phyloP scores from a whole-genome alignment of 92 coral and sea anemone species.

The Epizoanthus ramosus region DNA sequence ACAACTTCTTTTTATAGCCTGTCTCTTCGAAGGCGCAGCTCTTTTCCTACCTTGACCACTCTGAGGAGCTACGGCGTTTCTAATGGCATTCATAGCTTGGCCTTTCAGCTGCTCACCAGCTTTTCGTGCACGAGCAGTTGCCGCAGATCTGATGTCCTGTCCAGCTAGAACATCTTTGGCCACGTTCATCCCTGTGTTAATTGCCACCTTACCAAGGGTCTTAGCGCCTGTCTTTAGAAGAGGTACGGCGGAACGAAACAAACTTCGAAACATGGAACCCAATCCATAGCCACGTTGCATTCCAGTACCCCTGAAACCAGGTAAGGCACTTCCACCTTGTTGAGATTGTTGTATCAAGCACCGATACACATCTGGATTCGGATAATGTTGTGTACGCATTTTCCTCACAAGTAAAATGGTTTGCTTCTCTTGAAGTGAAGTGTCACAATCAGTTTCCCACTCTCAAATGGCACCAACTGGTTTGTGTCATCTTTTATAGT shows the following conservation, averaged over 20 bases:
- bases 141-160: neutral
- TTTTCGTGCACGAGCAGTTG: neutral
- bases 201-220: constrained; percentile 43
- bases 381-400: constrained; percentile 16
- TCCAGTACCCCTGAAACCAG: too few relatives aligned
- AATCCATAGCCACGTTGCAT: constrained; percentile 58
- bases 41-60: too few relatives aligned
- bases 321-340: too few relatives aligned
- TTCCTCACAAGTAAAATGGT: constrained; percentile 20
- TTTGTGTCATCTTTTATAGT: constrained; percentile 73
- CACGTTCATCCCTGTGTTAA: constrained; percentile 42
- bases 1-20: too few relatives aligned
- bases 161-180: constrained; percentile 48
- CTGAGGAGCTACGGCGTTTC: too few relatives aligned
- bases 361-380: too few relatives aligned
- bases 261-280: constrained; percentile 45
- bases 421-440: constrained; percentile 50
- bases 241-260: constrained; percentile 52
- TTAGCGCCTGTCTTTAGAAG: constrained; percentile 41
- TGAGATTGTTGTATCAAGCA: too few relatives aligned
- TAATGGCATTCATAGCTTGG: neutral
- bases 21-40: too few relatives aligned
- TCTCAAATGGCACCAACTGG: constrained; percentile 57
- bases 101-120: neutral
- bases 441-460: constrained; percentile 55